Evolutionary conservation across 1,140 invertebrate species (phyloP).

Genomic region (Harlomillsia oculata): DNA sequence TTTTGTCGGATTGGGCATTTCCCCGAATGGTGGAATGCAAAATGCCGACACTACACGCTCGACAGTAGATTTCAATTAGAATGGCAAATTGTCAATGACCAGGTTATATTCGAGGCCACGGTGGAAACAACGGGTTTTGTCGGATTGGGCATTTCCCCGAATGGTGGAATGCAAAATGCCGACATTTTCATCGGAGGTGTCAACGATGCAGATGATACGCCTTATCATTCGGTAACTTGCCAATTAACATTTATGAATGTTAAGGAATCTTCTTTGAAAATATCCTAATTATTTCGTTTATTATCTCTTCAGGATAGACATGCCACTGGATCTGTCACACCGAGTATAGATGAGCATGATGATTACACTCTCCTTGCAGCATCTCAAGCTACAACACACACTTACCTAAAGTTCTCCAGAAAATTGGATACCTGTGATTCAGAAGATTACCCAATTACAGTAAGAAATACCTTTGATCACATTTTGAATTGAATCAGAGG

Average conservation of each 20-base stretch:
- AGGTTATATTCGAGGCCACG: neutral
- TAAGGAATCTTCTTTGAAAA: neutral
- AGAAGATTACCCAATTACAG: constrained; percentile 10
- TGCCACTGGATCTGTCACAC: constrained; percentile 49
- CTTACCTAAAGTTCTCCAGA: constrained; percentile 54
- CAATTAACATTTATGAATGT: neutral
- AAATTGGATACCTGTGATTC: constrained; percentile 58
- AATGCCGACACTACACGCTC: no score
- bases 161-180: constrained; percentile 16
- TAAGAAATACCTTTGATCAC: neutral
- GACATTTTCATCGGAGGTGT: constrained; percentile 22
- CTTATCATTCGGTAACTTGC: neutral
- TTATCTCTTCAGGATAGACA: constrained; percentile 54
- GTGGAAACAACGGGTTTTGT: constrained; percentile 12
- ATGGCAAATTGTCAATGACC: constrained; percentile 2
- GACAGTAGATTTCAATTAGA: neutral
- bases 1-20: constrained; percentile 18
- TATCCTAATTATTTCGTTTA: neutral
- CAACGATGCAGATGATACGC: neutral
- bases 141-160: constrained; percentile 15
- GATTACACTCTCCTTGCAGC: constrained; percentile 57
- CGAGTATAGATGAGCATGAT: constrained; percentile 56
- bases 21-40: no score
- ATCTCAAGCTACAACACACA: constrained; percentile 60
- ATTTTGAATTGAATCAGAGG: neutral